Base-by-base conservation (phyloP, 2,888 invertebrate genomes). In the Silvanus unidentatus region DNA sequence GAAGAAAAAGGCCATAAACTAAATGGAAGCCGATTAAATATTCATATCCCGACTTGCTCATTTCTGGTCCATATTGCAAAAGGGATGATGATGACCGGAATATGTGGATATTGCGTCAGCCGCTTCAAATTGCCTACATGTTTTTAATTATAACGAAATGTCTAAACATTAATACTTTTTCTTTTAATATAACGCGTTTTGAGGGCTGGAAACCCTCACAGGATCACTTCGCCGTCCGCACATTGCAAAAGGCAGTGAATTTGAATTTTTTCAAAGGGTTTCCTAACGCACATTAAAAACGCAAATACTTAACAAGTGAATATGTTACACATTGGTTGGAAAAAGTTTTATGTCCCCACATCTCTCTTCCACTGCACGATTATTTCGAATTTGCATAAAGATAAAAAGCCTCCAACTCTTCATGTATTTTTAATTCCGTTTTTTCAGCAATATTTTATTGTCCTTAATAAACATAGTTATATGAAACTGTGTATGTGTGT, bases 101-200 rank as follows among this genome's bases (percentile, higher is more conserved):
- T 32, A 32, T 32, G 32, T n/a, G n/a, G 32, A 12, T 32, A 12
- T 12, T 38, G 38, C 39, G 37, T 27, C 44, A 37, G 36, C 41
- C 28, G 34, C 29, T 44, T 39, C 39, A 44, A 47, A 44, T 44
- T 40, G 44, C 44, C 47, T 41, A 44, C 47, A 47, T 44, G 47
- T 47, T 47, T 47, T 47, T 47, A 47, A 47, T 47, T 47, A 47
- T 40, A 43, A 37, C 43, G 37, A 40, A 47, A 47, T 30, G 47
- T 42, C 36, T 47, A 40, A 47, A 47, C 43, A 47, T 43, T 43
- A 39, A 36, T 40, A 40, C 40, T 45, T 45, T 44, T 45, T 42
- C 41, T 37, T 37, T 37, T 37, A 15, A 37, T 37, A 37, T 37
- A 9, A 16, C 15, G 32, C 22, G 22, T 8, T 22, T 22, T 5